Conservation (phyloP, 2,888 invertebrate genomes). For the Galerucella nymphaeae region DNA sequence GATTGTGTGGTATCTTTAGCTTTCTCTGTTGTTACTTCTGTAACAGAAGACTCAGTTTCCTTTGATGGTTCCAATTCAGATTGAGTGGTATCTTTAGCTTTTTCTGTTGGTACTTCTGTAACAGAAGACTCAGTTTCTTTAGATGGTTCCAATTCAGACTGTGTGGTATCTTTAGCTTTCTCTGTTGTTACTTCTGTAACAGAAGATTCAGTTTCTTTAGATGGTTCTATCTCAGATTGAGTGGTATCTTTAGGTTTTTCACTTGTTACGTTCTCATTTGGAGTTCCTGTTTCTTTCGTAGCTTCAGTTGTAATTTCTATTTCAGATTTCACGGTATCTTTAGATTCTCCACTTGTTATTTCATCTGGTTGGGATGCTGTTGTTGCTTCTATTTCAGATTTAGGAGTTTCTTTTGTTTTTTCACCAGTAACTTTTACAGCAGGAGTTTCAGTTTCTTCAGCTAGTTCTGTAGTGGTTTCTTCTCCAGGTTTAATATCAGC, state of each 20-base stretch:
- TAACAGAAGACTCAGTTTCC: conserved; percentile 10
- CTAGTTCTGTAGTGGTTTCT: neutral
- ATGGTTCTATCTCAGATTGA: conserved; percentile 23
- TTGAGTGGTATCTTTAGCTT: conserved; percentile 19
- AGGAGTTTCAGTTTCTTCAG: conserved; percentile 4
- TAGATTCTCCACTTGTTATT: neutral
- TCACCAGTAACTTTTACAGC: conserved; percentile 1
- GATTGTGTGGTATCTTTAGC: conserved; percentile 18
- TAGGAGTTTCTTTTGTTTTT: conserved; percentile 3
- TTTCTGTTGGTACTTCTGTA: conserved; percentile 8
- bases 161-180: conserved; percentile 19
- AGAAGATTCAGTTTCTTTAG: conserved; percentile 28
- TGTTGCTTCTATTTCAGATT: neutral
- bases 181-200: conserved; percentile 4
- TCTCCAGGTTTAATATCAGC: neutral
- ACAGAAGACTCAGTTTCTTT: conserved; percentile 20
- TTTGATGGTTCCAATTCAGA: neutral
- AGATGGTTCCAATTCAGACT: conserved; percentile 19
- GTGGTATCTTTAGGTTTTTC: conserved; percentile 18
- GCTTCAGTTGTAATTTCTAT: neutral
- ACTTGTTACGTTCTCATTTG: conserved; percentile 27
- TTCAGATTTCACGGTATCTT: neutral
- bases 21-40: conserved; percentile 25
- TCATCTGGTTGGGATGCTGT: neutral
- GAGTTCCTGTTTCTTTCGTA: conserved; percentile 17